These are phyloP conservation scores for Batillaria attramentaria DNA, from an alignment of 1,140 invertebrate genomes.

Conservation along the genomic window DNA sequence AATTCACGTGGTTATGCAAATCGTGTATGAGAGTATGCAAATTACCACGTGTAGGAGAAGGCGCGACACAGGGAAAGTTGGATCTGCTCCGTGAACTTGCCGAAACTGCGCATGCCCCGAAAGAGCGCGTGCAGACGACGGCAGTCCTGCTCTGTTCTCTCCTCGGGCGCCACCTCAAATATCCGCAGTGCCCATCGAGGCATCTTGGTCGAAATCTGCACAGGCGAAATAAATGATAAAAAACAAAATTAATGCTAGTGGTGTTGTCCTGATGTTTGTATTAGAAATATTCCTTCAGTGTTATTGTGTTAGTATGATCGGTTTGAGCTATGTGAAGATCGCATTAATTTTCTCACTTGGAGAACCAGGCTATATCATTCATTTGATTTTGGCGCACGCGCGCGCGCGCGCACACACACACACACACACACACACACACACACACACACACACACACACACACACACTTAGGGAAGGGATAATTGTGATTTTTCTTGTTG, in stretches of 20 bases:
- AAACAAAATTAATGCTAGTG: neutral
- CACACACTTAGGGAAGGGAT: slow-evolving; percentile 14
- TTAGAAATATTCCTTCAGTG: neutral
- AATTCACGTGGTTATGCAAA: no score
- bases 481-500: neutral
- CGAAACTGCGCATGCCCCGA: slow-evolving; percentile 59
- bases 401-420: neutral
- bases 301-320: neutral
- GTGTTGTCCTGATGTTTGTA: neutral
- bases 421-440: neutral
- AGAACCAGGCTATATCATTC: neutral
- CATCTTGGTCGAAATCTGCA: slow-evolving; percentile 55
- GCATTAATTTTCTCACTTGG: neutral
- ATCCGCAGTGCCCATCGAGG: slow-evolving; percentile 59
- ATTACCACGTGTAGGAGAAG: slow-evolving; percentile 54
- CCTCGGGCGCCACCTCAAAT: slow-evolving; percentile 47
- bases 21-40: no score
- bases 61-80: slow-evolving; percentile 62
- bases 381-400: neutral
- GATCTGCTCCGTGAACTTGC: slow-evolving; percentile 65
- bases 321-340: neutral
- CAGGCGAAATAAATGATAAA: neutral
- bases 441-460: slow-evolving; percentile 25
- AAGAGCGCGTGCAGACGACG: slow-evolving; percentile 59
- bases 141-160: slow-evolving; percentile 54